Evolutionary conservation across 2,113 vertebrate genomes (phyloP), one percentile per base, ranked within the genome.

Genomic region (Girardinichthys multiradiatus): DNA sequence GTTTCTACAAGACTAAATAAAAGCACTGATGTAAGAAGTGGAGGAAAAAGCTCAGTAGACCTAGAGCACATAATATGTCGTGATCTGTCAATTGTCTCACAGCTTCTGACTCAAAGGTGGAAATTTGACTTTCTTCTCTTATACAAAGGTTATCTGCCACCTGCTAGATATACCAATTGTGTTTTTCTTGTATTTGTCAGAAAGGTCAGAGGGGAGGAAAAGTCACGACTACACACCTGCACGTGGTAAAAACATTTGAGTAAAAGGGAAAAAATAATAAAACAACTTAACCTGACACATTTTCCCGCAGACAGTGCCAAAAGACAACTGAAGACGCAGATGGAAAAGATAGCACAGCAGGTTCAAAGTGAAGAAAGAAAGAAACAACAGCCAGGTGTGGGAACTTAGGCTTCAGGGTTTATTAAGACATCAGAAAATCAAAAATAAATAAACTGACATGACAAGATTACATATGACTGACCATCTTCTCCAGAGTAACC

Each of bases 401-500:
- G 28, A 26, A n/a, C n/a, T 78, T 64, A 1, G 60, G 28, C 31
- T 62, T 70, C 4, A n/a, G 19, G 79, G 21, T 31, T 1, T 17
- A 29, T 62, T 54, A n/a, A 68, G 13, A n/a, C 15, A 21, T 61
- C 21, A 45, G 31, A 8, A 11, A 4, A 27, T 13, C 15, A 17
- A 35, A 26, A 24, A 19, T 17, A 37, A 29, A 61, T 17, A 27
- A 28, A n/a, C 29, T 42, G 2, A 72, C 5, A 70, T 67, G 9
- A 62, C 7, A 57, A 13, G 1, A 70, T 68, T 12, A 4, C 29
- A 58, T 13, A 13, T 26, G 54, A 86, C 96, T 96, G 87, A 99
- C 98, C 86, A 4, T 99, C 98, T 87, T 98, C 98, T 81, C 97
- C 97, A 0, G 98, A 98, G 79, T 97, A 97, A 0, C 96, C 96